A percentile compares a stretch with the other conserved stretches of the same genome.
Conservation (phyloP, 2,797 vertebrate species). For the Pitangus sulphuratus region DNA sequence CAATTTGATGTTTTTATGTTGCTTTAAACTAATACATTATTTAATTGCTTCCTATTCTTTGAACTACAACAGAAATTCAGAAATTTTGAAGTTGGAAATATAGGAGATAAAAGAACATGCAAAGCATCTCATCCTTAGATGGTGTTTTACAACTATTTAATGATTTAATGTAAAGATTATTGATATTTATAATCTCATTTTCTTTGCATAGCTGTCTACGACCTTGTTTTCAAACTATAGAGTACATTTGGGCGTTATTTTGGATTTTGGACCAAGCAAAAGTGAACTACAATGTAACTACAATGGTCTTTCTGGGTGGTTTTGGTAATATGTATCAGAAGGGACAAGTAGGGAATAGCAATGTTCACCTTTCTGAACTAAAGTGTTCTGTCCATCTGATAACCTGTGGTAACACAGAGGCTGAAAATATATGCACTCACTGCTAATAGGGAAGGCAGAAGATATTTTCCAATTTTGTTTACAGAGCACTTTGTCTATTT, state of each 20-base stretch:
- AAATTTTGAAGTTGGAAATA: background rate
- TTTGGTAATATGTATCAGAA: background rate
- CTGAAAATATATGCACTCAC: background rate
- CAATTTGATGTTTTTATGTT: background rate
- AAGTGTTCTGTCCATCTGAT: background rate
- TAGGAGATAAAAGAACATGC: background rate
- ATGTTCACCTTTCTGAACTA: background rate
- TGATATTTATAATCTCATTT: background rate
- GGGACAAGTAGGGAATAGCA: background rate
- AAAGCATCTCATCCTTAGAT: background rate
- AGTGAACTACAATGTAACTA: background rate
- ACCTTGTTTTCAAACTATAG: background rate
- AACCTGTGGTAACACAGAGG: background rate
- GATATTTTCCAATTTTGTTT: background rate
- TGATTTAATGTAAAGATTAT: background rate
- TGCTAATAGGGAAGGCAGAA: background rate
- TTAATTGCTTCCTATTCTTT: background rate
- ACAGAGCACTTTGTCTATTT: background rate
- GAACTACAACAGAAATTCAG: background rate
- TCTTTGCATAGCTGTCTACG: background rate
- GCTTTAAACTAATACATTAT: background rate
- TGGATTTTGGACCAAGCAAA: background rate
- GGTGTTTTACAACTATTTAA: background rate
- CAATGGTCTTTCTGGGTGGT: background rate
- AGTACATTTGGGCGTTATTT: background rate